Evolutionary conservation across 2,113 vertebrate genomes (phyloP).

Genomic region (Tragelaphus buxtoni): DNA sequence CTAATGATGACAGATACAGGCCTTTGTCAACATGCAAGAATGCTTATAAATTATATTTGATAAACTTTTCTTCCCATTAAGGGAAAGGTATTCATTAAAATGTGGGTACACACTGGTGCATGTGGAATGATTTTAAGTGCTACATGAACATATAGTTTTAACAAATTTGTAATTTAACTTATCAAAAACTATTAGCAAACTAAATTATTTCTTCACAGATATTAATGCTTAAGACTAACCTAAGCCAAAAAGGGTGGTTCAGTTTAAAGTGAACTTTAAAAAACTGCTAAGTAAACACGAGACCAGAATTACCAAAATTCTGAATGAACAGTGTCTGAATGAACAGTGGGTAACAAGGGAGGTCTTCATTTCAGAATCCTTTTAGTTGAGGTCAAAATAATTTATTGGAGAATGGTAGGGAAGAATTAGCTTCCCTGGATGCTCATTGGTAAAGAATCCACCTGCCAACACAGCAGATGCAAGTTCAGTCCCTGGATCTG

Average conservation of each 20-base stretch:
- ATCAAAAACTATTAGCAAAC: not conserved
- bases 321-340: not conserved
- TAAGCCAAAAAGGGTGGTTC: not conserved
- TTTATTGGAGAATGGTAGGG: not conserved
- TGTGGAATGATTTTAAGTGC: not conserved
- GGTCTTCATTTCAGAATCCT: not conserved
- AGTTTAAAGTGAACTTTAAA: not conserved
- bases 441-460: not conserved
- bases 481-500: not conserved
- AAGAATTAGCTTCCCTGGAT: not conserved
- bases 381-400: not conserved
- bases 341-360: rapidly evolving
- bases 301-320: not conserved
- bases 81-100: not conserved
- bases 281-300: not conserved
- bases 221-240: not conserved
- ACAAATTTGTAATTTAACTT: not conserved
- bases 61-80: not conserved
- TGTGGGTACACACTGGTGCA: not conserved
- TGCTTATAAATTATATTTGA: not conserved
- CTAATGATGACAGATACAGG: not conserved
- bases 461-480: not conserved
- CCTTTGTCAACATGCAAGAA: not conserved
- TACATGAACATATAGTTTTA: not conserved
- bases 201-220: not conserved